Evolutionary conservation across 2,113 vertebrate genomes (phyloP).

Genomic region (Corythaixoides concolor): DNA sequence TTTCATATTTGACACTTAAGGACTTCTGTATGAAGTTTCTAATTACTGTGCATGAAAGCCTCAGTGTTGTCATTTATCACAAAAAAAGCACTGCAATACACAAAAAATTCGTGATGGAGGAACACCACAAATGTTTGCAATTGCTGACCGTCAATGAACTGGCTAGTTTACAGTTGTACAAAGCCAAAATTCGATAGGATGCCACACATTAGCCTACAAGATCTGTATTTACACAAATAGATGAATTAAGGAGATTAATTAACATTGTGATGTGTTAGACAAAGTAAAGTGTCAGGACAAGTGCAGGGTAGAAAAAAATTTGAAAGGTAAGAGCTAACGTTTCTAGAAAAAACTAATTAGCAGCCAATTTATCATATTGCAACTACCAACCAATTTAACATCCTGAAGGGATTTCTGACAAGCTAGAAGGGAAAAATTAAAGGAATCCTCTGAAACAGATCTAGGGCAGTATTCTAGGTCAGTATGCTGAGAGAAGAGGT

Average conservation of each 20-base stretch:
- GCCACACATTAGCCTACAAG: not conserved
- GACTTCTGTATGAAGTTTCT: not conserved
- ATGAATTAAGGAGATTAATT: conserved; percentile 17
- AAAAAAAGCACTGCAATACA: not conserved
- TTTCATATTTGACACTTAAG: not conserved
- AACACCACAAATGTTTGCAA: not conserved
- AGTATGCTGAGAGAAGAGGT: not conserved
- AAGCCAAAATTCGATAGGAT: not conserved
- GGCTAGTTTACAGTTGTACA: not conserved
- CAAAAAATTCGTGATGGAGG: not conserved
- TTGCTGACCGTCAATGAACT: not conserved
- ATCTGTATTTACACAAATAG: not conserved
- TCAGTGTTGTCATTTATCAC: not conserved
- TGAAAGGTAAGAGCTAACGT: not conserved
- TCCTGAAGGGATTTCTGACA: conserved; percentile 18
- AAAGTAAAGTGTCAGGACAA: not conserved
- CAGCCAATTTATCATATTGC: conserved; percentile 2
- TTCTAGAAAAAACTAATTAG: conserved; percentile 42
- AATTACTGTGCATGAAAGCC: not conserved
- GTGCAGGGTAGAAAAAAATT: not conserved
- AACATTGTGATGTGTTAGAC: not conserved
- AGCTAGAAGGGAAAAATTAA: not conserved
- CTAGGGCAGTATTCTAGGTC: conserved; percentile 53
- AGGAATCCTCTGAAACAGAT: conserved; percentile 1
- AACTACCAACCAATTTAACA: not conserved